Evolutionary conservation across 2,888 invertebrate species (phyloP), one percentile per base, ranked within the genome.

Genomic region (Perizoma affinitatum): DNA sequence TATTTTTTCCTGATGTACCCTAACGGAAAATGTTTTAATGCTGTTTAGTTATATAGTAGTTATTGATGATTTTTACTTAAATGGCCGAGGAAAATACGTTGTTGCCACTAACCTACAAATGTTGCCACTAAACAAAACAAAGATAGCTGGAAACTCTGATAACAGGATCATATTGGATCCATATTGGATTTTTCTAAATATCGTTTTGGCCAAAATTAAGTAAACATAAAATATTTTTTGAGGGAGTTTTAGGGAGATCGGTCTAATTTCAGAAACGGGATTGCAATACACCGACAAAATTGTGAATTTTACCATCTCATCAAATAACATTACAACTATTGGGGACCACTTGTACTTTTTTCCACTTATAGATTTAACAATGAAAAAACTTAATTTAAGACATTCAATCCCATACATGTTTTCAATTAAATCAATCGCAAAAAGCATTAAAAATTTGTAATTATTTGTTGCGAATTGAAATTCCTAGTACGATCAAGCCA

Each of bases 211-310:
- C 22, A 22, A 44, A 45, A 53, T 52, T 44, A 34, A 36, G 33
- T 53, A 45, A 36, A 38, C 44, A 6, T 22, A 7, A 22, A 22
- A 6, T 6, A n/a, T 44, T 6, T 22, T 44, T 6, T 6, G 7
- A 22, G 4, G 8, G 38, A 8, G 11, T 38, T 11, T 7, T 10
- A 74, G 77, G 86, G 86, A 85, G 84, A 86, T 82, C 86, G 86
- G 84, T 81, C 84, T 76, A 78, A 86, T 84, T 83, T 74, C 61
- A 63, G 38, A 63, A 71, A 69, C 75, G 78, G 82, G 80, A 82
- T 84, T 85, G 86, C 80, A 83, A 86, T 83, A 89, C 89, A 89
- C 81, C 86, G 84, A 89, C 84, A 86, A 83, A 81, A 80, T 60
- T 79, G 83, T 86, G 84, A 84, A 76, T 65, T 22, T 75, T 74